Percentiles rank a stretch among this genome's conserved stretches.
phyloP scores from a whole-genome alignment of 2,797 vertebrate genomes.

The Micromesistius poutassou region DNA sequence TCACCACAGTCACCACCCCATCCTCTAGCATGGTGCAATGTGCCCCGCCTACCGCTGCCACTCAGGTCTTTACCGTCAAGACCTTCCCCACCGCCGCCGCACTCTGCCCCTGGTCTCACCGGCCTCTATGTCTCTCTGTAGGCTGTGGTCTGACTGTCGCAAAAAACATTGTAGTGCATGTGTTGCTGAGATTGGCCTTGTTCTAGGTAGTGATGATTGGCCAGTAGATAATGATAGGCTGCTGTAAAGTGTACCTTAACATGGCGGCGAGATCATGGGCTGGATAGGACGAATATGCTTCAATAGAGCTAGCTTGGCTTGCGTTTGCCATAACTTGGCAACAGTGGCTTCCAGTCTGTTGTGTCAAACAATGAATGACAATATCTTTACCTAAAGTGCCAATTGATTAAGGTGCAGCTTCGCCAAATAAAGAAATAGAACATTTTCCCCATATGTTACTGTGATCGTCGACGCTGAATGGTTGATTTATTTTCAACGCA shows the following conservation, averaged over 20 bases:
- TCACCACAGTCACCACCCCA: conserved; percentile 2
- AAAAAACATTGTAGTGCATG: background rate
- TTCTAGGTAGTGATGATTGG: background rate
- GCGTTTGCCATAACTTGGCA: background rate
- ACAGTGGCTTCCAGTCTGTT: background rate
- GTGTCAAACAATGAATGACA: background rate
- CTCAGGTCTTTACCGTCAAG: conserved; percentile 5
- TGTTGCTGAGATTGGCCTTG: background rate
- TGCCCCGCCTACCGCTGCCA: background rate
- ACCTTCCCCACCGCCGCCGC: background rate
- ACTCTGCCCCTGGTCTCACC: background rate
- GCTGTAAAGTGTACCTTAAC: background rate
- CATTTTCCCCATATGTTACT: background rate
- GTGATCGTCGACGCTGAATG: conserved; percentile 2
- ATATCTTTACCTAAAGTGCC: background rate
- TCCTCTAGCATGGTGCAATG: conserved; percentile 26
- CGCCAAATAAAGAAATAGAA: background rate
- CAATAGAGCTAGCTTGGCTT: background rate
- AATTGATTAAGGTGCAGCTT: background rate
- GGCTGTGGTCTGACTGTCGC: background rate
- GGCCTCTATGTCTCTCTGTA: conserved; percentile 38
- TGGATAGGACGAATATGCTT: no score
- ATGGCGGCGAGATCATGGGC: background rate
- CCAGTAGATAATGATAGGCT: background rate
- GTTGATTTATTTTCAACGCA: background rate